phyloP scores from a whole-genome alignment of 1,140 invertebrate species.

The Pygmarrhopalites habei region DNA sequence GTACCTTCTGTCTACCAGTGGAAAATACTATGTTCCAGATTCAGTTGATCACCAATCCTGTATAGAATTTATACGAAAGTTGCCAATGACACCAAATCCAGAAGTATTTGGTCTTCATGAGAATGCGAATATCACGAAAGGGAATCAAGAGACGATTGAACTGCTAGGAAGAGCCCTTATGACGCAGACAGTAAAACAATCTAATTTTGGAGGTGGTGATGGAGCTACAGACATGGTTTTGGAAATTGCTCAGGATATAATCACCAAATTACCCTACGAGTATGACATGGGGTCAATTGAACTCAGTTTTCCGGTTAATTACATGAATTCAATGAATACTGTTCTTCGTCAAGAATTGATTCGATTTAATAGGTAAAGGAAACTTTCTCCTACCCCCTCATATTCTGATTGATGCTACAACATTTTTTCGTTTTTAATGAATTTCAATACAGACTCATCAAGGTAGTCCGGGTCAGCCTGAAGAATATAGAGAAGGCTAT shows the following conservation, averaged over 20 bases:
- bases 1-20: constrained; percentile 46
- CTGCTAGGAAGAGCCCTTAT: constrained; percentile 46
- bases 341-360: constrained; percentile 79
- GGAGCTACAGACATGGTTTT: not conserved
- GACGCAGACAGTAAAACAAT: constrained; percentile 41
- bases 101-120: constrained; percentile 51
- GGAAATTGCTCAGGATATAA: constrained; percentile 38
- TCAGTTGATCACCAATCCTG: constrained; percentile 46
- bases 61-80: constrained; percentile 48
- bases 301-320: constrained; percentile 61
- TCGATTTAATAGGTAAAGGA: constrained; percentile 73
- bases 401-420: too few species aligned
- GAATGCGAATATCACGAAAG: constrained; percentile 52
- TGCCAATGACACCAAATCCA: constrained; percentile 47
- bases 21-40: constrained; percentile 46
- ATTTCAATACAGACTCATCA: constrained; percentile 58
- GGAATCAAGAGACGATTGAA: constrained; percentile 48
- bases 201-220: constrained; percentile 28
- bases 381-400: too few species aligned
- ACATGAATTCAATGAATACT: constrained; percentile 88
- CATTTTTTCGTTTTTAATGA: too few species aligned
- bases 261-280: constrained; percentile 46
- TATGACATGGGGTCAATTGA: constrained; percentile 46
- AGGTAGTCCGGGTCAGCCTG: constrained; percentile 55
- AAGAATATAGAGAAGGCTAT: constrained; percentile 69